phyloP scores from a whole-genome alignment of 2,888 invertebrate species.

The Pterostichus madidus region DNA sequence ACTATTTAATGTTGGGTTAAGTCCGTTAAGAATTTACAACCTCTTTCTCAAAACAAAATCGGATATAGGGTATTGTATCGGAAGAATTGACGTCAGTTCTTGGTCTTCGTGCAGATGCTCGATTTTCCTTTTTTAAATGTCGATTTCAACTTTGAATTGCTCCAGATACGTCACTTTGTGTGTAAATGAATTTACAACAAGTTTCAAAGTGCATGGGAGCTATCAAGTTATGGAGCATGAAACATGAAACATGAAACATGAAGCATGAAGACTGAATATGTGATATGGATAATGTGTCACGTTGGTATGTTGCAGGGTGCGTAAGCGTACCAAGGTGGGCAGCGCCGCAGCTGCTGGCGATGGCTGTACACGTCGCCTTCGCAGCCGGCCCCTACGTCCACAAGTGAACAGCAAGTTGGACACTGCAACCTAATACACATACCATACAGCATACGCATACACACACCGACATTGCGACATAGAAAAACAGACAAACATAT shows the following conservation, averaged over 20 bases:
- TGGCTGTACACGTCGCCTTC: constrained; percentile 75
- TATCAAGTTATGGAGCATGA: not conserved
- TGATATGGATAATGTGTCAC: not conserved
- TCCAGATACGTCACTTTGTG: constrained; percentile 47
- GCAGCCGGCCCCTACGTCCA: constrained; percentile 73
- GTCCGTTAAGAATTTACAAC: constrained; percentile 56
- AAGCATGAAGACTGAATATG: not conserved
- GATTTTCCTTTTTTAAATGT: constrained; percentile 23
- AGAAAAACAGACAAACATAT: constrained; percentile 12
- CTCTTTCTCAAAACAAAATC: constrained; percentile 44
- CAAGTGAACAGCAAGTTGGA: constrained; percentile 69
- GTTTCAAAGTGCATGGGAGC: constrained; percentile 22
- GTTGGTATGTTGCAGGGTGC: constrained; percentile 74
- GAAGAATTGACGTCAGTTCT: constrained; percentile 32
- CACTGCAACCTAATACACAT: constrained; percentile 1
- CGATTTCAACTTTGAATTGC: constrained; percentile 15
- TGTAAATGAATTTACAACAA: constrained; percentile 41
- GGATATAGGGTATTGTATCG: constrained; percentile 24
- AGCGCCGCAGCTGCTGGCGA: constrained; percentile 75
- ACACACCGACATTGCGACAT: constrained; percentile 27
- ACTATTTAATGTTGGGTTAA: constrained; percentile 54
- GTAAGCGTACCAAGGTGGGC: constrained; percentile 75
- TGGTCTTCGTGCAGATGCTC: constrained; percentile 13
- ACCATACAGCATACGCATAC: constrained; percentile 24
- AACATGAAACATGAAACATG: not conserved